Evolutionary conservation across 2,113 vertebrate genomes (phyloP), one percentile per base, ranked within the genome.

Genomic region (Hippocampus zosterae): DNA sequence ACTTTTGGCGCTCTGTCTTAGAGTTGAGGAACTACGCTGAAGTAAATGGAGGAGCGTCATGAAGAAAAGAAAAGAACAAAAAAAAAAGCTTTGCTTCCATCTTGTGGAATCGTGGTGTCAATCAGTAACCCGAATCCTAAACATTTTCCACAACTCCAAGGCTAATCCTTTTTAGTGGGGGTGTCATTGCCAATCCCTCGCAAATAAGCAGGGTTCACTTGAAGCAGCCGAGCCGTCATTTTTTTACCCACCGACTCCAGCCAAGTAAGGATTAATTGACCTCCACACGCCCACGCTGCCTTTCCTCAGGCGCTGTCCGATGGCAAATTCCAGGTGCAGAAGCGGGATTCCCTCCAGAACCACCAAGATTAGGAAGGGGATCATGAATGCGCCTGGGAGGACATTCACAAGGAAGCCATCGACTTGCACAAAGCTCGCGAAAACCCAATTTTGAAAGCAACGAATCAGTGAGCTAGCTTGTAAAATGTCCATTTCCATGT

Each of bases 291-390:
- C 96, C 29, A 96, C 74, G 0, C 93, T 95, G 76, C 97, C 94
- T 72, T 88, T 95, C 64, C 97, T 92, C 64, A 99, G 90, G 42
- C 97, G 91, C 84, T 99, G 97, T 1, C 97, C 97, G 0, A 98
- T 95, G 63, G 97, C 97, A 65, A 99, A 98, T 91, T 99, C 97
- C 79, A 99, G 92, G 74, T 95, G 80, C 68, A 99, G 92, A 75
- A 99, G 79, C 0, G 97, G 97, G 55, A 98, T 84, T 19, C 97
- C 97, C 87, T 99, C 97, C 84, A 99, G 77, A 2, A 99, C 92
- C 73, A 99, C 84, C 69, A 99, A 91, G 83, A 99, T 95, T 63
- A 99, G 93, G 83, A 99, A 99, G 0, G 97, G 97, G 67, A 99
- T 98, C 96, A 99, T 98, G 69, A 99, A 99, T 0, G 97, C 97